Base-by-base conservation (phyloP, 2,888 invertebrate species). In the Dynastes maya region DNA sequence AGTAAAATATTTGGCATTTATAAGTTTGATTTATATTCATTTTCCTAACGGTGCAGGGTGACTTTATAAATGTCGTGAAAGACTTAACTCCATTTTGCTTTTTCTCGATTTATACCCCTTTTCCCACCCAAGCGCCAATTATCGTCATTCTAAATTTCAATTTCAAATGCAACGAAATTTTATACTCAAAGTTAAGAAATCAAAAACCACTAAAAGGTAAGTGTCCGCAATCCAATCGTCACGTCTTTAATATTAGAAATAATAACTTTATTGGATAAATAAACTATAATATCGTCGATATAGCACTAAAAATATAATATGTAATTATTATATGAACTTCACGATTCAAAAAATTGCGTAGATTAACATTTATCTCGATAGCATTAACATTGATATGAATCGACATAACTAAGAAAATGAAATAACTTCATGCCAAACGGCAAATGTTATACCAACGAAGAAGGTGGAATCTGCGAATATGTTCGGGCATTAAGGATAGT, bases 401-500 rank as follows among this genome's bases (percentile, higher is more conserved):
- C 27, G 45, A 74, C 61, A 58, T 40, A 74, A 27, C 22, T 22
- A 49, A 61, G 22, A 61, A 68, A 68, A 68, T 58, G 27, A 51
- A 74, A 61, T 22, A 74, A n/a, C 45, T 74, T 74, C 37, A 27
- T 68, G 29, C 3, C 68, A 68, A 74, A 74, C 72, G 72, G 72
- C 9, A 74, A 61, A 74, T 74, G 22, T 74, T 74, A 27, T 6
- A 49, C 61, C 72, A 13, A 49, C 13, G 45, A 63, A 27, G 61
- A 74, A 74, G 61, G 27, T 45, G 37, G 11, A 27, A 74, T 74
- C 72, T 49, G 45, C n/a, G 27, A 74, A 61, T 74, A 49, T 74
- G 49, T 61, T 49, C 45, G 49, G 51, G 51, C 29, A 22, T 68
- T 49, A 51, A 51, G 45, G 61, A 45, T 74, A 74, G 5, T 72